A percentile compares a stretch with the other conserved stretches of the same genome.
These are phyloP conservation scores for Cryptotis parvus DNA, from an alignment of 2,113 vertebrate genomes.

Conservation along the genomic window DNA sequence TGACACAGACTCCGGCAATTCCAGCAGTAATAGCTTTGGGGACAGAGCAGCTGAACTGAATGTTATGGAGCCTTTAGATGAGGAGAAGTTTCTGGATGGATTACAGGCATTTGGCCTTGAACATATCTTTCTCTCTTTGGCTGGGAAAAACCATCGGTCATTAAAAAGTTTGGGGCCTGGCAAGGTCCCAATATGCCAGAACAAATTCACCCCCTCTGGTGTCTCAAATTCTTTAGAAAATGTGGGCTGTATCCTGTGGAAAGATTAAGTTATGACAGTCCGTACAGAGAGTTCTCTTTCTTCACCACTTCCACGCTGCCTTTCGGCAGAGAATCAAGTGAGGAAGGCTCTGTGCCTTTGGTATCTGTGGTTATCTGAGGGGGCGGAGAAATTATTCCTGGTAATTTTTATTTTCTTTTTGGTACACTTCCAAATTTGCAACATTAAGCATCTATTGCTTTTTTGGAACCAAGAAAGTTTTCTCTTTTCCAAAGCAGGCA, in stretches of 20 bases:
- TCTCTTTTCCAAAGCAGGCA: neutral
- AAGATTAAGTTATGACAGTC: conserved; percentile 65
- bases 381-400: conserved; percentile 53
- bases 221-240: conserved; percentile 71
- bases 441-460: conserved; percentile 58
- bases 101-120: conserved; percentile 2
- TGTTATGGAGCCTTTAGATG: conserved; percentile 18
- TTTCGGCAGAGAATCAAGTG: conserved; percentile 30
- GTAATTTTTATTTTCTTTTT: conserved; percentile 72
- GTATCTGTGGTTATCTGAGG: conserved; percentile 72
- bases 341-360: conserved; percentile 52
- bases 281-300: conserved; percentile 40
- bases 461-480: neutral
- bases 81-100: conserved; percentile 20
- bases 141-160: conserved; percentile 60
- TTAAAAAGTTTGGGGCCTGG: conserved; percentile 59
- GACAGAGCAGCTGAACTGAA: conserved; percentile 27
- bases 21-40: conserved; percentile 34
- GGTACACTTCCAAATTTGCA: conserved; percentile 57
- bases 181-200: conserved; percentile 46
- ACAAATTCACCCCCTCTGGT: conserved; percentile 25
- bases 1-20: conserved; percentile 22
- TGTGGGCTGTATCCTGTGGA: conserved; percentile 57
- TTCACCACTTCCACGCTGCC: conserved; percentile 59
- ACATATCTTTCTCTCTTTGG: neutral